These are phyloP conservation scores for Columba livia DNA, from an alignment of 2,113 vertebrate species.

Conservation along the genomic window DNA sequence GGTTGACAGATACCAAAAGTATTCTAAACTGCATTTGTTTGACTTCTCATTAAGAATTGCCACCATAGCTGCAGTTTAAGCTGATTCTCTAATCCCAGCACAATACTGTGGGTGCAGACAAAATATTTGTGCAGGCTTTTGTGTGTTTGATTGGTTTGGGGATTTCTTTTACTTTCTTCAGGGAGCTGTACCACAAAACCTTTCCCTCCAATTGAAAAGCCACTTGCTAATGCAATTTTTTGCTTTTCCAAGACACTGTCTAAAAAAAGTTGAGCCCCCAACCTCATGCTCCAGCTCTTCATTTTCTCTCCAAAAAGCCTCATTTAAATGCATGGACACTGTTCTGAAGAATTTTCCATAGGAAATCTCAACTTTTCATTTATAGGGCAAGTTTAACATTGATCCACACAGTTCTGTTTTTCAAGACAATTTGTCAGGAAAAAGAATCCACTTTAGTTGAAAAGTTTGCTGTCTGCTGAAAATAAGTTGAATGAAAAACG, in stretches of 20 bases:
- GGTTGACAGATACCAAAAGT: not conserved
- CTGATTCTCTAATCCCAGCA: not conserved
- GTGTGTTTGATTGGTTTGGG: not conserved
- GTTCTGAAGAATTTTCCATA: not conserved
- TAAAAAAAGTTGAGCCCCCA: not conserved
- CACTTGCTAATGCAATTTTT: not conserved
- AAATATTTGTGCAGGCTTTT: not conserved
- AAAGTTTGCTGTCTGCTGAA: not conserved
- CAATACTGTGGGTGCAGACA: not conserved
- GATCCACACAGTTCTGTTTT: not conserved
- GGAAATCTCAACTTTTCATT: not conserved
- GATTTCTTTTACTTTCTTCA: not conserved
- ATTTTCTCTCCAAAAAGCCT: not conserved
- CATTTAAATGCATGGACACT: not conserved
- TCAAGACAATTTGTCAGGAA: not conserved
- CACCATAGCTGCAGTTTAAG: not conserved
- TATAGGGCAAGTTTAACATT: not conserved
- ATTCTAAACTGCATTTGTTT: not conserved
- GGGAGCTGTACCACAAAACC: not conserved
- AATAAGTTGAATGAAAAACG: not conserved
- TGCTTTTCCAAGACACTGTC: not conserved
- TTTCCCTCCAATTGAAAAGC: not conserved
- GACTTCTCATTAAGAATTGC: not conserved
- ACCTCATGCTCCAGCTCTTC: not conserved
- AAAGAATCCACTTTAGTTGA: not conserved